Conservation (phyloP, 2,888 invertebrate species). For the Ectropis crepuscularia region DNA sequence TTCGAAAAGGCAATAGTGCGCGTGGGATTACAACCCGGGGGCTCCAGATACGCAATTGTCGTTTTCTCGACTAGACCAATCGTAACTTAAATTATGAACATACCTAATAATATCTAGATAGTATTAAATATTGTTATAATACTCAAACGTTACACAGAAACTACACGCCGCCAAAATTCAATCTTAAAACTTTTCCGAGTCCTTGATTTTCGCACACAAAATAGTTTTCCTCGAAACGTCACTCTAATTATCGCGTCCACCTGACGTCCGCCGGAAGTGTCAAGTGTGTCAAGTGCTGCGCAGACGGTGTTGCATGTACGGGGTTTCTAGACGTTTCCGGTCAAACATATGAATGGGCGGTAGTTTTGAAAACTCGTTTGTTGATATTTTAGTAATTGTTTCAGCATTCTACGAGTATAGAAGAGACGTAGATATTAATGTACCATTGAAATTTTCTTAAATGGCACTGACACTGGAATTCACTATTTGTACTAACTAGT, state of each 20-base stretch:
- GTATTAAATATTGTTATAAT: too few relatives aligned
- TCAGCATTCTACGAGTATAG: too few relatives aligned
- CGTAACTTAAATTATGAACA: too few relatives aligned
- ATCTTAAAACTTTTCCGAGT: conserved; percentile 3
- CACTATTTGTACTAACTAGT: too few relatives aligned
- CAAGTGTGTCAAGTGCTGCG: conserved; percentile 22
- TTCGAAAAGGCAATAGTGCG: too few relatives aligned
- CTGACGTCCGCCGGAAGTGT: conserved; percentile 52
- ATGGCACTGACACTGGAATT: too few relatives aligned
- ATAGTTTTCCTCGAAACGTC: conserved; percentile 32
- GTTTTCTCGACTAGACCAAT: too few relatives aligned
- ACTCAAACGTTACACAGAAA: background rate
- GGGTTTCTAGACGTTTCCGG: conserved; percentile 44
- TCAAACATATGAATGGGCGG: conserved; percentile 24
- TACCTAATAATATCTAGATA: too few relatives aligned
- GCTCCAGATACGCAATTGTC: too few relatives aligned
- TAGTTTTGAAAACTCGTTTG: conserved; percentile 1
- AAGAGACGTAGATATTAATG: too few relatives aligned
- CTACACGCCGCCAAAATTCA: background rate
- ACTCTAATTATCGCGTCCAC: conserved; percentile 33
- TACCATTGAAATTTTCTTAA: too few relatives aligned
- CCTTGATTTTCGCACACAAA: conserved; percentile 25
- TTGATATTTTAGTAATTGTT: background rate
- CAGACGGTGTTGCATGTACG: conserved; percentile 41
- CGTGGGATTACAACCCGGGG: too few relatives aligned